A percentile compares a stretch with the other conserved stretches of the same genome.
Evolutionary conservation across 2,888 invertebrate genomes (phyloP).

Genomic region (Shargacucullia verbasci): DNA sequence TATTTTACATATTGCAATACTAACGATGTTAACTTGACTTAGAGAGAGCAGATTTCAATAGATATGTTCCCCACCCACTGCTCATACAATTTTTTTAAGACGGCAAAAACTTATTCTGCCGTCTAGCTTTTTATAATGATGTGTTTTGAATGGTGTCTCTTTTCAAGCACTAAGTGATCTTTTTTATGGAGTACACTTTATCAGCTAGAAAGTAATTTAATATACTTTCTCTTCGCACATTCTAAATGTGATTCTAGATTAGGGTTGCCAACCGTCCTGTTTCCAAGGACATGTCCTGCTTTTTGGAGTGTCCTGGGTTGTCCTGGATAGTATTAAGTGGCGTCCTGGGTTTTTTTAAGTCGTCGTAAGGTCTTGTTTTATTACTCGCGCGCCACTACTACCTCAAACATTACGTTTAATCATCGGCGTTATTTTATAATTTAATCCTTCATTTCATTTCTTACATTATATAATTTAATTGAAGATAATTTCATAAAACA

Average conservation of each 20-base stretch:
- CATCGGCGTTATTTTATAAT: no score
- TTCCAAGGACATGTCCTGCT: no score
- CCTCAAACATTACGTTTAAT: no score
- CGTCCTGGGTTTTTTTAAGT: no score
- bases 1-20: background rate
- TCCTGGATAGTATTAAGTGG: no score
- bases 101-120: conserved; percentile 21
- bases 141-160: conserved; percentile 12
- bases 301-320: no score
- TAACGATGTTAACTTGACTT: background rate
- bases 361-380: no score
- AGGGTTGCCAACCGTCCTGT: no score
- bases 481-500: no score
- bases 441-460: no score
- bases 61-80: conserved; percentile 4
- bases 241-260: conserved; percentile 11
- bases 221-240: conserved; percentile 31
- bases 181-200: conserved; percentile 10
- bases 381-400: no score
- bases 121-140: conserved; percentile 24
- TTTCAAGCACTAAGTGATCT: conserved; percentile 6
- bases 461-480: no score
- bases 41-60: conserved; percentile 7
- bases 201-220: conserved; percentile 30
- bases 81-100: conserved; percentile 16